Evolutionary conservation across 2,113 vertebrate genomes (phyloP), one percentile per base, ranked within the genome.

Genomic region (Anarhynchus alexandrinus): DNA sequence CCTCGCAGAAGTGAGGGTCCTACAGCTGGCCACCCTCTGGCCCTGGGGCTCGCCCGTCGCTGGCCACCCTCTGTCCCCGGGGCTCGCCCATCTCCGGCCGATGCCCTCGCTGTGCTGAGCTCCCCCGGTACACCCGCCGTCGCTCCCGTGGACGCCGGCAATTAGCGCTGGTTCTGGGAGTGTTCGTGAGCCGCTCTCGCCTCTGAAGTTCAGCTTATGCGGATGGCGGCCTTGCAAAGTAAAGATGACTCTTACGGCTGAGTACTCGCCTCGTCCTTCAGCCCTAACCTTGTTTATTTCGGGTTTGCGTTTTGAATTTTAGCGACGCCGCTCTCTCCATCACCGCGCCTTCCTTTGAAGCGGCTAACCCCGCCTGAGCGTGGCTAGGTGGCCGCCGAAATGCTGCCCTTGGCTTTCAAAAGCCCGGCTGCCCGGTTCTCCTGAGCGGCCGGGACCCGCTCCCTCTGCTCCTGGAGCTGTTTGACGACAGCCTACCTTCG

Each of bases 151-250:
- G 22, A 8, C 5, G 3, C 65, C 74, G 5, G 27, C 38, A 43
- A n/a, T 49, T 10, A 3, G 4, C 4, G 9, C 29, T 12, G 38
- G 9, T 11, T 49, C 61, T 1, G 3, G 64, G 34, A 38, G 69
- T 0, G n/a, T 13, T 64, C 3, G 2, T 5, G 70, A 76, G 47
- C 65, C 18, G 0, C 66, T 4, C 8, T 15, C 49, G 18, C n/a
- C 1, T 2, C 34, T n/a, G 73, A 84, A 94, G 66, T 95, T 93
- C 21, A 2, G 65, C 45, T 52, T 16, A 2, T 40, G 57, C 1
- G 7, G 59, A 25, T 17, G 43, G 21, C 0, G 2, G 84, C 74
- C 47, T 51, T 32, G 74, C 21, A 5, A 26, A 74, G 42, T 54
- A 42, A 36, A 69, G 73, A 62, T n/a, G 85, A 17, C 15, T 34